These are phyloP conservation scores for Triplophysa tibetana DNA, from an alignment of 2,113 vertebrate species.

Conservation along the genomic window DNA sequence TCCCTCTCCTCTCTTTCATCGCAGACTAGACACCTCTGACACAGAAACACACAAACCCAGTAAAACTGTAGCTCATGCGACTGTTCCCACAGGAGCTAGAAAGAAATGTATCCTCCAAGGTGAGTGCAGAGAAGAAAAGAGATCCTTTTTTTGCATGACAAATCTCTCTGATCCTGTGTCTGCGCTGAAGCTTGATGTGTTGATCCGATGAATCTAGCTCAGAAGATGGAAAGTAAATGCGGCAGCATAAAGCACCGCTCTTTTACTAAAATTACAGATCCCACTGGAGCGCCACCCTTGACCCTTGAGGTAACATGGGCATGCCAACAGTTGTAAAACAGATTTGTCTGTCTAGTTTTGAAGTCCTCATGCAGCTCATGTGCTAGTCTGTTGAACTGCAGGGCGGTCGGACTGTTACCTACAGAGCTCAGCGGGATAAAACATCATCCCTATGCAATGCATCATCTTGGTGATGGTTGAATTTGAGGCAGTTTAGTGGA, in stretches of 20 bases:
- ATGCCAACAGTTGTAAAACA: constrained; percentile 6
- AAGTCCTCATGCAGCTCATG: not conserved
- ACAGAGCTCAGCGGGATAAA: not conserved
- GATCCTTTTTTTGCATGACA: constrained; percentile 23
- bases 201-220: constrained; percentile 26
- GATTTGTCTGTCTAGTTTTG: not conserved
- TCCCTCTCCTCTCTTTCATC: not conserved
- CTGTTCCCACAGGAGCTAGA: not conserved
- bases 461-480: constrained; percentile 16
- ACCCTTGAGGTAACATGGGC: not conserved
- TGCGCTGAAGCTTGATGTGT: not conserved
- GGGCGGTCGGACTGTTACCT: not conserved
- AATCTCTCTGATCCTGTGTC: constrained; percentile 14
- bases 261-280: constrained; percentile 17
- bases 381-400: constrained; percentile 4
- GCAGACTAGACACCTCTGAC: constrained; percentile 36
- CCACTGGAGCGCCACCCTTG: not conserved
- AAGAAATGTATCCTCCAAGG: constrained; percentile 2
- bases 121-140: not conserved
- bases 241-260: not conserved
- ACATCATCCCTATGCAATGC: constrained; percentile 13
- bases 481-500: not conserved
- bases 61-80: constrained; percentile 10
- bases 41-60: constrained; percentile 50
- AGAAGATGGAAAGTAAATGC: constrained; percentile 11